These are phyloP conservation scores for Dioctria rufipes DNA, from an alignment of 2,888 invertebrate genomes.

Conservation along the genomic window DNA sequence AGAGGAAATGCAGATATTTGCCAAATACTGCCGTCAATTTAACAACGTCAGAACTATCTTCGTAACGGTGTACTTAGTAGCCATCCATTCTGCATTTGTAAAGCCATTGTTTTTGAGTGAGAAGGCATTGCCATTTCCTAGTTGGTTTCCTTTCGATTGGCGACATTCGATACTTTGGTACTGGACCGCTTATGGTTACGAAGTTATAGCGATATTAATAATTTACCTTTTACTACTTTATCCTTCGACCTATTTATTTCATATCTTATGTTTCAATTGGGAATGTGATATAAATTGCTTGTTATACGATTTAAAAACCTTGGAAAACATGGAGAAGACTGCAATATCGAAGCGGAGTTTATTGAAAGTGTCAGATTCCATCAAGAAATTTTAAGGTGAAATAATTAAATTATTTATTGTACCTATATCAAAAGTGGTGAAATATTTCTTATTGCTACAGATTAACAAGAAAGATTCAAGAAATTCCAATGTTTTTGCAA, in stretches of 20 bases:
- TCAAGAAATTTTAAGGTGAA: slow-evolving; percentile 19
- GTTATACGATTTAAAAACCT: slow-evolving; percentile 61
- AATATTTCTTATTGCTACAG: neutral
- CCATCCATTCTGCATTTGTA: slow-evolving; percentile 15
- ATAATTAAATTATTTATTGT: neutral
- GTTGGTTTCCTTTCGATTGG: slow-evolving; percentile 67
- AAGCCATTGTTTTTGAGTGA: slow-evolving; percentile 18
- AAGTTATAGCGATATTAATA: slow-evolving; percentile 62
- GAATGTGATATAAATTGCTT: slow-evolving; percentile 63
- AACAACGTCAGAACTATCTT: slow-evolving; percentile 16
- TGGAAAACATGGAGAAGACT: neutral
- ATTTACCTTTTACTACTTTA: slow-evolving; percentile 62
- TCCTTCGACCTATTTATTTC: slow-evolving; percentile 65
- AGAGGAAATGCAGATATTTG: slow-evolving; percentile 55
- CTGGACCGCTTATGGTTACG: slow-evolving; percentile 64
- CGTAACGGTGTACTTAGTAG: neutral
- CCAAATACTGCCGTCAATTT: neutral
- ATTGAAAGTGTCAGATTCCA: slow-evolving; percentile 25
- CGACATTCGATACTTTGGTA: slow-evolving; percentile 56
- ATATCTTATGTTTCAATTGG: slow-evolving; percentile 64
- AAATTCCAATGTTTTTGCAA: slow-evolving; percentile 27
- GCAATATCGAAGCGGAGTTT: neutral
- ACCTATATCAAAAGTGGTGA: neutral
- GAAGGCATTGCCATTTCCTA: slow-evolving; percentile 63
- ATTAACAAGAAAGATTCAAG: neutral